Evolutionary conservation across 1,140 invertebrate genomes (phyloP).

Genomic region (Platorchestia sp.): DNA sequence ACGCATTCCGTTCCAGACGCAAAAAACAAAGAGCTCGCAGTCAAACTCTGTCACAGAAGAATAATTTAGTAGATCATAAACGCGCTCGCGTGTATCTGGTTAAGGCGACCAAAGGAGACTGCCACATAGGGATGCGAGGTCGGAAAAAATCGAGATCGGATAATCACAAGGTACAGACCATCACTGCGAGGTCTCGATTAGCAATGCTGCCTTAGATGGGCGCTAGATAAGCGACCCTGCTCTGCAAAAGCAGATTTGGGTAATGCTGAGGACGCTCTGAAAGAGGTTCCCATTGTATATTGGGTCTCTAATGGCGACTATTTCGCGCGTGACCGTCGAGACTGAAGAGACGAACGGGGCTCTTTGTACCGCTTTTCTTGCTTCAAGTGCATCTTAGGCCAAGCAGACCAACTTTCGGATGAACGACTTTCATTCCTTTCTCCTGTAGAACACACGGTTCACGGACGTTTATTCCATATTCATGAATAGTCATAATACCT

Average conservation of each 20-base stretch:
- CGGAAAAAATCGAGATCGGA: background rate
- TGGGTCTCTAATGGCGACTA: background rate
- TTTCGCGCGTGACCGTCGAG: background rate
- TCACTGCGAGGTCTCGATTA: background rate
- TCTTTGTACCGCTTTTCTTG: background rate
- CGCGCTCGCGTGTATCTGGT: background rate
- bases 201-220: background rate
- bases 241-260: background rate
- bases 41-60: background rate
- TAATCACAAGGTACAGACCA: background rate
- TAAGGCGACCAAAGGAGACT: background rate
- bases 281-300: background rate
- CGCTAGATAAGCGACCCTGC: background rate
- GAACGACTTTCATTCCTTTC: background rate
- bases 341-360: background rate
- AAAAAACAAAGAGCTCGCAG: background rate
- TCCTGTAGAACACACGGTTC: background rate
- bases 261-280: background rate
- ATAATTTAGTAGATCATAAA: conserved; percentile 11
- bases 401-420: background rate
- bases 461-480: background rate
- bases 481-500: background rate
- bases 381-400: background rate
- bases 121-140: background rate
- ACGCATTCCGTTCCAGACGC: background rate